Evolutionary conservation across 1,140 invertebrate species (phyloP), one percentile per base, ranked within the genome.

Genomic region (Leptestheria dahalacensis): DNA sequence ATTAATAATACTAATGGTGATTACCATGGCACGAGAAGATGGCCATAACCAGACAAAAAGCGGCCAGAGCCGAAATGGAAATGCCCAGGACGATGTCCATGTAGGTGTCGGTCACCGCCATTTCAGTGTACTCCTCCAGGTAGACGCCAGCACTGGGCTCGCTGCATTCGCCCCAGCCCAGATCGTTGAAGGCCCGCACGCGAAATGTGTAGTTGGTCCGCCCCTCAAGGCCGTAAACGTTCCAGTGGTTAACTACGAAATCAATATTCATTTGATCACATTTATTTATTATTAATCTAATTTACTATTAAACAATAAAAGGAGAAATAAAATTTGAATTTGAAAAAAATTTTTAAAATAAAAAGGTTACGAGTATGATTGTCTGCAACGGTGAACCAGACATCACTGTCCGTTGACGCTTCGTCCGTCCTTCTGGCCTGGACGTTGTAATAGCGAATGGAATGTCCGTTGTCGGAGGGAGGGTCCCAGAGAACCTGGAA

Each of bases 141-240:
- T 55, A 28, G 41, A 47, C 33, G 20, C 23, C 29, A 15, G 54
- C 21, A 21, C 60, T 55, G 47, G 48, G 20, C 2, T 48, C 47
- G 57, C 84, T 86, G 82, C 83, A 92, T 12, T 71, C 69, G 46
- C 82, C 78, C 66, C 74, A 76, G n/a, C 91, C 91, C 69, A 86
- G 82, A 15, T 74, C 70, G 69, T 94, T 95, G 53, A 75, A 72
- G 0, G 89, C 88, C 46, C 82, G 77, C 18, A 89, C 87, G 3
- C 85, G 77, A 68, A 92, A 93, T 9, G 80, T 72, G 61, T 84
- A 83, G 6, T 77, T 78, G 1, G 66, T 70, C 62, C 71, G 67
- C 3, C 66, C 61, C 15, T 81, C 78, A 15, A 90, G 72, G 0
- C 79, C 79, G 1, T 77, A 75, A 12, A 92, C 81, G 47, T 87